These are phyloP conservation scores for Hypotaenidia philippensis DNA, from an alignment of 2,797 vertebrate species.

Conservation along the genomic window DNA sequence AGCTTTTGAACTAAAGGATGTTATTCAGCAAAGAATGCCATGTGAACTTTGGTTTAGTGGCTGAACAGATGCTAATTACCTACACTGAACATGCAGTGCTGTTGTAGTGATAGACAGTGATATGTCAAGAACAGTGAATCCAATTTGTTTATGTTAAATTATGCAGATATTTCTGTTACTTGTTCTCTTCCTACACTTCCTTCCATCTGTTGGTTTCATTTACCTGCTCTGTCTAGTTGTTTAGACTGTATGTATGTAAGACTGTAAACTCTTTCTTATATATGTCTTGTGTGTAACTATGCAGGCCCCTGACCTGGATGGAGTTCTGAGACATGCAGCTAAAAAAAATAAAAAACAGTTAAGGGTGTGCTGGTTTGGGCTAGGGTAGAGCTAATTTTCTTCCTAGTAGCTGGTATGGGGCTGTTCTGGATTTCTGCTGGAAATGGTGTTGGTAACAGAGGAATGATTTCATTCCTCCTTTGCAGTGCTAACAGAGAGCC, in stretches of 20 bases:
- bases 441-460: no score
- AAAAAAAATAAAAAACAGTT: not conserved
- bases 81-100: not conserved
- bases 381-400: no score
- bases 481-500: no score
- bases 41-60: not conserved
- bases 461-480: no score
- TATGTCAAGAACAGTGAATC: not conserved
- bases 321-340: not conserved
- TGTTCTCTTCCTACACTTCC: not conserved
- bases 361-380: not conserved
- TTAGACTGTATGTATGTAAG: not conserved
- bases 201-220: not conserved
- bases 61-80: not conserved
- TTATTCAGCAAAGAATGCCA: not conserved
- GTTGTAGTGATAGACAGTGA: not conserved
- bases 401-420: no score
- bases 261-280: not conserved
- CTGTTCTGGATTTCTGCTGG: no score
- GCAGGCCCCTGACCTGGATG: not conserved
- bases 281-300: accelerated
- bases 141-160: not conserved
- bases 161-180: not conserved
- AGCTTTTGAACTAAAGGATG: not conserved
- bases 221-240: not conserved